Evolutionary conservation across 2,888 invertebrate species (phyloP).

Genomic region (Cephus nigrinus): DNA sequence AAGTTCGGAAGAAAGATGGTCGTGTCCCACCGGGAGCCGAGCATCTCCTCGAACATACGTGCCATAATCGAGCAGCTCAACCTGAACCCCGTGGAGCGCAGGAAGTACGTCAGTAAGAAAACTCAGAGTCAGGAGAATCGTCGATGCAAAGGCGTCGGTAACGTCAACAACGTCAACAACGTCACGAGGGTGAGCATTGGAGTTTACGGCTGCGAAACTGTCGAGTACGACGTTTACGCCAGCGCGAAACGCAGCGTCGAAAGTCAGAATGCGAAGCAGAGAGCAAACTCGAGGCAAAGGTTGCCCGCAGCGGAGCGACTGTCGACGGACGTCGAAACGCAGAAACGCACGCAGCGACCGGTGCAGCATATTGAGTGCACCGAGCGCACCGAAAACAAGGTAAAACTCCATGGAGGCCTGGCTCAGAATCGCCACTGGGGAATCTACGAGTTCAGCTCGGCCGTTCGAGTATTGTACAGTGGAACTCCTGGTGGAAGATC

Average conservation of each 20-base stretch:
- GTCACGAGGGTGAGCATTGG: constrained; percentile 58
- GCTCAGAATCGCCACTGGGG: too few species aligned
- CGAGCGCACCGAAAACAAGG: too few species aligned
- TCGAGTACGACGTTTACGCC: constrained; percentile 41
- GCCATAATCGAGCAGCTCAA: constrained; percentile 64
- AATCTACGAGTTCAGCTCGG: too few species aligned
- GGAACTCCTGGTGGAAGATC: too few species aligned
- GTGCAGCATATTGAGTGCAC: too few species aligned
- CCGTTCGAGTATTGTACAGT: too few species aligned
- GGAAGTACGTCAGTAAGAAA: constrained; percentile 21
- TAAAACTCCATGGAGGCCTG: too few species aligned
- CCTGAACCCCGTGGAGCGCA: constrained; percentile 57
- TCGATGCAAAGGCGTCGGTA: constrained; percentile 31
- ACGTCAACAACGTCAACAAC: constrained; percentile 3
- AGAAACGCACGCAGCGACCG: too few species aligned
- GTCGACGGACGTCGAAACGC: too few species aligned
- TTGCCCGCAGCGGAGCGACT: constrained; percentile 33
- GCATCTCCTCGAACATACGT: constrained; percentile 61
- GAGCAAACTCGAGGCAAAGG: constrained; percentile 34
- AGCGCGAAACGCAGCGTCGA: constrained; percentile 22
- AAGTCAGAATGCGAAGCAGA: constrained; percentile 26
- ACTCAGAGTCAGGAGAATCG: background rate
- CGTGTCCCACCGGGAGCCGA: constrained; percentile 58
- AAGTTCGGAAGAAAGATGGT: constrained; percentile 43
- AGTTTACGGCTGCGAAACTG: constrained; percentile 55